A percentile compares a stretch with the other conserved stretches of the same genome.
phyloP scores from a whole-genome alignment of 2,113 vertebrate genomes.

The Isichthys henryi region DNA sequence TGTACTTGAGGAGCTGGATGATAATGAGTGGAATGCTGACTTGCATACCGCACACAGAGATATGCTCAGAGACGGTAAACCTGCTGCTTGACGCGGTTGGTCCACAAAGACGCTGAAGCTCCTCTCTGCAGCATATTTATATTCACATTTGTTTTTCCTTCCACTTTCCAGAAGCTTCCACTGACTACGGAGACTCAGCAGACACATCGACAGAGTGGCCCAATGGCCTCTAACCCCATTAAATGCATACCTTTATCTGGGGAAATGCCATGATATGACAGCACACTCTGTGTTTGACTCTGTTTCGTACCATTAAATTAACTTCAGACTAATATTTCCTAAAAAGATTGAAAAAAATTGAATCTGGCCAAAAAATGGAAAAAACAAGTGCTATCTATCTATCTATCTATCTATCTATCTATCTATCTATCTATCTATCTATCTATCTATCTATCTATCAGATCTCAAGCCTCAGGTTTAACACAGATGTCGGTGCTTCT shows the following conservation, averaged over 20 bases:
- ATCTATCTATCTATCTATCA: too few relatives aligned
- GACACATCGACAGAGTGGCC: neutral
- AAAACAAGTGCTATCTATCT: neutral
- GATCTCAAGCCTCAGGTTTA: neutral
- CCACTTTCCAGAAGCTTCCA: neutral
- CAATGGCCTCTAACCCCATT: neutral
- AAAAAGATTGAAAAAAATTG: neutral
- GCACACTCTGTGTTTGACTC: slow-evolving; percentile 19
- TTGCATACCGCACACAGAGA: neutral
- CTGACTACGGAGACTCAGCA: neutral
- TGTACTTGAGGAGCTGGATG: neutral
- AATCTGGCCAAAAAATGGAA: neutral
- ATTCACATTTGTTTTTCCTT: neutral
- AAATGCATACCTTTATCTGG: neutral
- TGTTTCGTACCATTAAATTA: slow-evolving; percentile 39
- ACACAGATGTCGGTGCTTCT: neutral
- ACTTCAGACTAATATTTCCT: slow-evolving; percentile 35
- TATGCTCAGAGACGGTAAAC: neutral
- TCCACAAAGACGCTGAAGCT: neutral
- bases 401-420: neutral
- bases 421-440: too few relatives aligned
- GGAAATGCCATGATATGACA: slow-evolving; percentile 27
- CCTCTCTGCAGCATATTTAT: neutral
- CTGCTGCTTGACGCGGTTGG: neutral
- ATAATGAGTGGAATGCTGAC: neutral